Evolutionary conservation across 2,888 invertebrate genomes (phyloP).

Genomic region (Unio delphinus): DNA sequence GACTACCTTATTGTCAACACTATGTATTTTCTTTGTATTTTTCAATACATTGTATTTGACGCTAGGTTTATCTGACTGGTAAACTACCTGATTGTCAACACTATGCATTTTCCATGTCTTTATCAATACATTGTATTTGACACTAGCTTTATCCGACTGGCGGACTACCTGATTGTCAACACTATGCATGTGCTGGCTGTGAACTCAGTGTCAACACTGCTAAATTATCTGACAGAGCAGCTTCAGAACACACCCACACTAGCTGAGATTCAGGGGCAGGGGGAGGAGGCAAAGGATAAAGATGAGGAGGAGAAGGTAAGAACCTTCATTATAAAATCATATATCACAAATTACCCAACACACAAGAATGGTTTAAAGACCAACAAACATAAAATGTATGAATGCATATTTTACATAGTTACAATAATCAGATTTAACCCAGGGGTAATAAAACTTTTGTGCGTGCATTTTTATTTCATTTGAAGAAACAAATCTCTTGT

Average conservation of each 20-base stretch:
- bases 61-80: too few species aligned
- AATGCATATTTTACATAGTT: too few species aligned
- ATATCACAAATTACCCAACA: too few species aligned
- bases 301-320: slow-evolving; percentile 30
- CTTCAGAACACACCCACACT: slow-evolving; percentile 69
- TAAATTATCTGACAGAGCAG: slow-evolving; percentile 70
- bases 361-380: too few species aligned
- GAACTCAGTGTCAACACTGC: slow-evolving; percentile 71
- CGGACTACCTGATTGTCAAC: slow-evolving; percentile 72
- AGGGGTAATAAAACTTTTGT: too few species aligned
- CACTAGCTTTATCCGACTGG: slow-evolving; percentile 71
- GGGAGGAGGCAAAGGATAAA: slow-evolving; percentile 45
- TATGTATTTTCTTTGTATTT: slow-evolving; percentile 65
- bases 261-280: slow-evolving; percentile 64
- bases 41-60: too few species aligned
- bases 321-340: not conserved
- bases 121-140: slow-evolving; percentile 2
- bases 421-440: too few species aligned
- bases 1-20: slow-evolving; percentile 37
- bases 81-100: too few species aligned
- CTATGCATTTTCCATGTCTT: too few species aligned
- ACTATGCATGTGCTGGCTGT: slow-evolving; percentile 72
- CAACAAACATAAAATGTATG: too few species aligned
- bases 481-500: too few species aligned
- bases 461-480: too few species aligned